These are phyloP conservation scores for Apamea anceps DNA, from an alignment of 2,888 invertebrate species.

Conservation along the genomic window DNA sequence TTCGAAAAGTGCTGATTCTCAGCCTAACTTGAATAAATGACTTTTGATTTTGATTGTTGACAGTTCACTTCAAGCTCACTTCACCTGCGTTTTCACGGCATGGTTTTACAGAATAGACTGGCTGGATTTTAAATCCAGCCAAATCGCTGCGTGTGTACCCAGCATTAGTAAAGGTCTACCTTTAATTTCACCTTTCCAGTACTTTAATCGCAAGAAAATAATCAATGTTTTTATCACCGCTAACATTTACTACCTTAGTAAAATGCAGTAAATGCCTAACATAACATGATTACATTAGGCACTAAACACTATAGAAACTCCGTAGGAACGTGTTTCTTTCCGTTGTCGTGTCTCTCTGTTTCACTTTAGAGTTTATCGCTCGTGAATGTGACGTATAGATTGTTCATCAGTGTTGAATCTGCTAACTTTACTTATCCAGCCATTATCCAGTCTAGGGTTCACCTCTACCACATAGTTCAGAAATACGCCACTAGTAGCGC, in stretches of 20 bases:
- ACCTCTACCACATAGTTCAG: too few species aligned
- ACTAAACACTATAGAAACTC: not conserved
- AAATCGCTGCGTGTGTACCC: not conserved
- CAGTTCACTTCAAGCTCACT: too few species aligned
- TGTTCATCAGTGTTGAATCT: not conserved
- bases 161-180: not conserved
- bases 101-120: too few species aligned
- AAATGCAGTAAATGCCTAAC: constrained; percentile 9
- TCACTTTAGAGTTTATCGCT: not conserved
- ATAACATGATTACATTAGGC: constrained; percentile 1
- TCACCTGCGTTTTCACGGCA: too few species aligned
- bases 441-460: too few species aligned
- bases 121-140: too few species aligned
- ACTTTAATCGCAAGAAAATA: constrained; percentile 12
- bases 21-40: too few species aligned
- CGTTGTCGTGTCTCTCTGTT: not conserved
- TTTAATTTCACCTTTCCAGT: constrained; percentile 8
- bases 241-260: constrained; percentile 6
- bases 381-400: not conserved
- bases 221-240: constrained; percentile 23
- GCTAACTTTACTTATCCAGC: not conserved
- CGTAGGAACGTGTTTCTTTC: not conserved
- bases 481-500: too few species aligned
- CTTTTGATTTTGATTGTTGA: too few species aligned
- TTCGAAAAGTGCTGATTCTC: too few species aligned